Base-by-base conservation (phyloP, 1,140 invertebrate genomes). In the Habropoda laboriosa region DNA sequence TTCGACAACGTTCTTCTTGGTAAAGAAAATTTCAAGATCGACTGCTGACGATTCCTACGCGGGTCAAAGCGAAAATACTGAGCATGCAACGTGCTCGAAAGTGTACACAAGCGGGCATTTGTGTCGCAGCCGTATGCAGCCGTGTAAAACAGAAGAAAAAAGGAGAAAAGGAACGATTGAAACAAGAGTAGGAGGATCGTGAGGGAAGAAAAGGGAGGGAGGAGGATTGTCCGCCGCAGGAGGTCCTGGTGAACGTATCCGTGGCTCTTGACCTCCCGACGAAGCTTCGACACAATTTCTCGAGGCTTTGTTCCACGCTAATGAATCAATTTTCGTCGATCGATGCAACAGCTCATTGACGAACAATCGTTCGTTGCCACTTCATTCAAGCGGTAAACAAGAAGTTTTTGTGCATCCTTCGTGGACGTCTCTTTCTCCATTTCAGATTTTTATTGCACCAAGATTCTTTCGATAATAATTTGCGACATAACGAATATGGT, bases 31-130 rank as follows among this genome's bases (percentile, higher is more conserved):
- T 13, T 47, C 27, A 10, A 27, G 63, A 68, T 38, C 30, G 38
- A 18, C 49, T 4, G 35, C 18, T 42, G 24, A 24, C 51, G 74
- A 76, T 58, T 77, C 27, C 51, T 77, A n/a, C 18, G 47, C 7
- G 38, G 38, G 27, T 30, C 8, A 0, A 16, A 24, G 64, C 74
- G 38, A 68, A 77, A 77, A 77, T 77, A 77, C n/a, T 64, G 63
- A 35, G 45, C 21, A n/a, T 32, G 63, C 74, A 68, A 77, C 64
- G 49, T 77, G 49, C 74, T 55, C 51, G 74, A 77, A 45, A 68
- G 32, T 68, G 40, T 77, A 77, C 53, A 68, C 74, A 68, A 75
- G 67, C 61, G 49, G 73, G 3, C 61, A 61, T 13, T 75, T 75
- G 60, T 75, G 73, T 55, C 35, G n/a, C 73, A 61, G 73, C 61